Base-by-base conservation (phyloP, 64 coral and sea anemone genomes). In the Porites australiensis region DNA sequence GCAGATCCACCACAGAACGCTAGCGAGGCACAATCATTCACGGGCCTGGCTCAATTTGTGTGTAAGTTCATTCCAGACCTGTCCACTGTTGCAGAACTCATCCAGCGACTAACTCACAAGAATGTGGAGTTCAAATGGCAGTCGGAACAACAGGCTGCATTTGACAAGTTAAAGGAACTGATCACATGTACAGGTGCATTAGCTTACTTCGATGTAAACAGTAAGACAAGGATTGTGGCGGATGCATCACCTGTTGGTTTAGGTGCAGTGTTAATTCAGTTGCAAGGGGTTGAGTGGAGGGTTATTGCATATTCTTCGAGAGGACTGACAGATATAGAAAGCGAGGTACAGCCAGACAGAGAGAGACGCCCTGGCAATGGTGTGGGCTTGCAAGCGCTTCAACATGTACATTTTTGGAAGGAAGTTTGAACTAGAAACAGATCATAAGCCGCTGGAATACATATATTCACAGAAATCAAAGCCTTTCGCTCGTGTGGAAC, bases 371-470 rank as follows among this genome's bases (percentile, higher is more conserved):
- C 19, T 82, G 3, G 88, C 70, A 3, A 4, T 75, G 58, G 79
- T 92, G 9, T 92, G 90, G 88, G 88, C 74, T 67, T 77, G 64
- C 46, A 79, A 91, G 72, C 66, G 70, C 11, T 91, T 91, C 47
- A 16, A 19, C 49, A 79, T 76, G 74, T 91, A 91, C 44, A 6
- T 91, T 23, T 91, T 50, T 15, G 89, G 89, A 4, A 83, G 46
- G 18, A 60, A 58, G 68, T 82, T 60, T 75, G 44, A 51, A 3
- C 12, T 91, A 0, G 77, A 72, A 10, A 83, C 66, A 2, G 89
- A 82, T 48, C 89, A 91, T 50, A 83, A 91, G 4, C 89, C 89
- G 0, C 19, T 91, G 27, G 73, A 21, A 6, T 7, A 43, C 44
- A 83, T 83, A 2, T 82, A 72, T 82, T 55, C 57, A 18, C 71